Evolutionary conservation across 2,113 vertebrate species (phyloP).

Genomic region (Malurus alboscapulatus): DNA sequence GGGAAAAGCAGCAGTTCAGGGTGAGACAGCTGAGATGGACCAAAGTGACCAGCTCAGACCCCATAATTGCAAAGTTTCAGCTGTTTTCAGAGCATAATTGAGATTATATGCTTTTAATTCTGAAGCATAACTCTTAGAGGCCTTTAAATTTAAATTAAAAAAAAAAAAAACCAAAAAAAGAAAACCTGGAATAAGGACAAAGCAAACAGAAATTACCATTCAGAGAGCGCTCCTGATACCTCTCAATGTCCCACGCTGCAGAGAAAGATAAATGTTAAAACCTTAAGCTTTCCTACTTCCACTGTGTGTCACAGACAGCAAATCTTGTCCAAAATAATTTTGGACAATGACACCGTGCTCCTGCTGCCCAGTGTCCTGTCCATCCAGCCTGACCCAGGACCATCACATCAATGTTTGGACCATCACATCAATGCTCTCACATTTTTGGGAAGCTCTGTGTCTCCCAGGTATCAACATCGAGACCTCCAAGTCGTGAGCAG

Average conservation of each 20-base stretch:
- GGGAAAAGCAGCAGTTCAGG: neutral
- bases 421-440: neutral
- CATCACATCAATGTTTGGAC: neutral
- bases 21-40: neutral
- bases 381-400: neutral
- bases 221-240: neutral
- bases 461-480: fast-evolving
- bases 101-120: neutral
- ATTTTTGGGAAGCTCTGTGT: neutral
- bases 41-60: neutral
- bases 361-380: neutral
- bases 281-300: neutral
- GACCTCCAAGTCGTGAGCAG: fast-evolving
- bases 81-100: neutral
- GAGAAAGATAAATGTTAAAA: neutral
- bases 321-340: neutral
- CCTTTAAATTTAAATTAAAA: neutral
- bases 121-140: neutral
- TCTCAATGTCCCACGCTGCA: neutral
- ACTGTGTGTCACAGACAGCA: neutral
- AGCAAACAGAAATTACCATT: neutral
- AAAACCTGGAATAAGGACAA: constrained; percentile 6
- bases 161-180: neutral
- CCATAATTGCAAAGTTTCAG: neutral
- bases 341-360: neutral